phyloP scores from a whole-genome alignment of 1,140 invertebrate species.

The Psilanteris sp. region DNA sequence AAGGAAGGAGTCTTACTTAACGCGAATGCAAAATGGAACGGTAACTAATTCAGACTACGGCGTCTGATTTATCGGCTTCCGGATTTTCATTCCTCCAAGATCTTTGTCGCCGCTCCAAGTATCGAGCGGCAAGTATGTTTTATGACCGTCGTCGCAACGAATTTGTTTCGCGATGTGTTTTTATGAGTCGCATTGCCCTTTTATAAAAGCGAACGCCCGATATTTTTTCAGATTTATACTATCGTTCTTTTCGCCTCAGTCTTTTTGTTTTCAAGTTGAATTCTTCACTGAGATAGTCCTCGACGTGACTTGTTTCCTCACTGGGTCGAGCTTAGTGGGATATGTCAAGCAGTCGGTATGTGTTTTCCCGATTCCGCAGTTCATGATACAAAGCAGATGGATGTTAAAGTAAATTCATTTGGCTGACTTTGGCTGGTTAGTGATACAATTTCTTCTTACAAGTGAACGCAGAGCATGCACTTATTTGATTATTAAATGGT shows the following conservation, averaged over 20 bases:
- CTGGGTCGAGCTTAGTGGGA: conserved; percentile 4
- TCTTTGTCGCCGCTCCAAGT: conserved; percentile 63
- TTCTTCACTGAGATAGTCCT: too few relatives aligned
- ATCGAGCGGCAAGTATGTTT: conserved; percentile 63
- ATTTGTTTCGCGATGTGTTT: conserved; percentile 56
- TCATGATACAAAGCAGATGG: too few relatives aligned
- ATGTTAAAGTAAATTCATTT: too few relatives aligned
- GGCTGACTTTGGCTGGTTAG: too few relatives aligned
- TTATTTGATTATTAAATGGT: too few relatives aligned
- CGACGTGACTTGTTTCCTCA: conserved; percentile 16
- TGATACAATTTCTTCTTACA: too few relatives aligned
- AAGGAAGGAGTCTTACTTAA: conserved; percentile 72
- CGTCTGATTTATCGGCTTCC: conserved; percentile 76
- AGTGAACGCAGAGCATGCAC: too few relatives aligned
- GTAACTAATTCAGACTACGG: conserved; percentile 76
- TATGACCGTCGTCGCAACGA: conserved; percentile 42
- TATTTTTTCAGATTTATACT: not conserved
- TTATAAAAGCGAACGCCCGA: not conserved
- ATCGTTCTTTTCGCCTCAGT: conserved; percentile 1
- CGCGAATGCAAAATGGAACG: conserved; percentile 76
- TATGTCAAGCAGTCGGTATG: conserved; percentile 12
- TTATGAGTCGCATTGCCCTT: conserved; percentile 23
- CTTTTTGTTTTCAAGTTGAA: conserved; percentile 2
- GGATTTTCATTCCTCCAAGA: conserved; percentile 69
- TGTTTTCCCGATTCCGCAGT: conserved; percentile 17